Evolutionary conservation across 1,140 invertebrate species (phyloP), one percentile per base, ranked within the genome.

Genomic region (Solen grandis): DNA sequence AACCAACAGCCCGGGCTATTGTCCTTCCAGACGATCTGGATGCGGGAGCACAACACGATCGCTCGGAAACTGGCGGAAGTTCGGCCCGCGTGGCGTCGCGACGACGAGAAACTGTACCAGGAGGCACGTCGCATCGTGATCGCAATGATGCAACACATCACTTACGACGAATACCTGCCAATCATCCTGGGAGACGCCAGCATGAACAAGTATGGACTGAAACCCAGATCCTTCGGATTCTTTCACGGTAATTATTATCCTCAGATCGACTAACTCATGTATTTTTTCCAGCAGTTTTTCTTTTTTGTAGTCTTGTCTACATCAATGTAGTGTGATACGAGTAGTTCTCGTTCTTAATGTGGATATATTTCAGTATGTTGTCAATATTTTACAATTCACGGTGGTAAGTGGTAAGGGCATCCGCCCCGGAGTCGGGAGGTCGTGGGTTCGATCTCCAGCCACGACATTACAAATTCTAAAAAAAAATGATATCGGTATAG

Each of bases 21-120:
- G n/a, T 95, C 96, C n/a, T 98, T 99, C 96, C 99, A 99, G 89
- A 99, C 97, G 0, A 92, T 99, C 65, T 99, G 96, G 96, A 94
- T 99, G 91, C 92, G 99, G 25, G 97, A 99, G 89, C 99, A 99
- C 90, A 99, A 99, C 89, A 93, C 97, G 70, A 93, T 99, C 50
- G 98, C 97, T 16, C 92, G 91, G 16, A 93, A 94, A 86, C 92
- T 99, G 13, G 94, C 94, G 69, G 89, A 93, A 25, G 90, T 97
- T 13, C 99, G 99, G 92, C 96, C 96, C 0, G 95, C 96, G 78
- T 99, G 98, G 98, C 95, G 96, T 85, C 99, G 97, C 97, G 57
- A 57, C 4, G 96, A 97, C 0, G 97, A 99, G 81, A 96, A 94
- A 57, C 87, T 99, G 0, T 99, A 95, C 90, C 97, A 99, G 92